Percentiles rank a stretch among this genome's conserved stretches.
phyloP scores from a whole-genome alignment of 2,797 vertebrate genomes.

The Molossus molossus region DNA sequence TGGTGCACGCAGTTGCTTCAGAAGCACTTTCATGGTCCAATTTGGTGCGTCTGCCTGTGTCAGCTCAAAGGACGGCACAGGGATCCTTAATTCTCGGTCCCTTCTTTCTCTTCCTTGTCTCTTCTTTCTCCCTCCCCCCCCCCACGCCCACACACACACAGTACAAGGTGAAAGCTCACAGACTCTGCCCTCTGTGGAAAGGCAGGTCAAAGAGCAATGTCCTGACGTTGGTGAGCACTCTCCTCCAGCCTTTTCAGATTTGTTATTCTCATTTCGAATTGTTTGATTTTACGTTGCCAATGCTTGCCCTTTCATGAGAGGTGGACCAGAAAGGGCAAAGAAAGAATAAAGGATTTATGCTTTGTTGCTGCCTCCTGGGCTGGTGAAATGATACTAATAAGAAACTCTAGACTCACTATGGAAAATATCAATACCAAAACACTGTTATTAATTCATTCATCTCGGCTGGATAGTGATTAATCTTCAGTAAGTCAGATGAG shows the following conservation, averaged over 20 bases:
- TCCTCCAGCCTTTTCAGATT: not conserved
- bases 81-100: not conserved
- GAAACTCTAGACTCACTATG: conserved; percentile 66
- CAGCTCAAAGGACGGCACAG: not conserved
- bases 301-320: not conserved
- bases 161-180: not conserved
- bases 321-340: not conserved
- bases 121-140: not conserved
- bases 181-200: not conserved
- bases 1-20: not conserved
- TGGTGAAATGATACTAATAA: conserved; percentile 56
- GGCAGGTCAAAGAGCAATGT: not conserved
- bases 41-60: not conserved
- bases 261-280: not conserved
- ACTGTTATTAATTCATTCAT: conserved; percentile 70
- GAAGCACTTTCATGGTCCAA: not conserved
- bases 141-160: not conserved
- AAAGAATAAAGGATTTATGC: not conserved
- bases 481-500: conserved; percentile 58
- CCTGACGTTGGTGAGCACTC: not conserved
- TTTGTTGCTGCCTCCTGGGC: conserved; percentile 13
- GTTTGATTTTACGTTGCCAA: not conserved
- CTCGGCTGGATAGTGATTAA: not conserved
- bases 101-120: not conserved
- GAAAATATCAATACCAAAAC: conserved; percentile 10